A percentile compares a stretch with the other conserved stretches of the same genome.
These are phyloP conservation scores for Paradoxurus hermaphroditus DNA, from an alignment of 2,113 vertebrate genomes.

Conservation along the genomic window DNA sequence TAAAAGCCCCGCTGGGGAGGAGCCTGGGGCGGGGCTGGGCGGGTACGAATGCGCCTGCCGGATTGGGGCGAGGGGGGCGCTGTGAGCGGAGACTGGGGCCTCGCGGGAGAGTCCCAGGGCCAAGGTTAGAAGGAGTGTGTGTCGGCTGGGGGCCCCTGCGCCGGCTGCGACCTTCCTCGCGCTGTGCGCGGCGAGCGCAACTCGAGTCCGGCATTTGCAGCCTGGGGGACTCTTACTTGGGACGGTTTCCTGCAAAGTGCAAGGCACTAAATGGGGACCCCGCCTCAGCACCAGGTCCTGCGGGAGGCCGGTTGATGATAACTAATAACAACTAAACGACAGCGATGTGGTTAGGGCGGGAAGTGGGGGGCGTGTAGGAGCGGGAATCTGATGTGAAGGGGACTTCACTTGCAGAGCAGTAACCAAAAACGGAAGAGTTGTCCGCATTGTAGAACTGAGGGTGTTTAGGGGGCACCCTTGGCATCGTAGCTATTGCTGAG, in stretches of 20 bases:
- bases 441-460: background rate
- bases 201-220: background rate
- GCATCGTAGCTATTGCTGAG: background rate
- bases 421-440: background rate
- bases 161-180: background rate
- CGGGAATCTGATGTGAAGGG: background rate
- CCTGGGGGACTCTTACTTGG: background rate
- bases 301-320: background rate
- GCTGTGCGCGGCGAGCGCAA: background rate
- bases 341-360: background rate
- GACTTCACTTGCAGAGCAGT: background rate
- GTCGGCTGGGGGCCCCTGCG: background rate
- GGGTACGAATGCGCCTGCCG: rapidly evolving
- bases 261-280: background rate
- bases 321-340: background rate
- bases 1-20: background rate
- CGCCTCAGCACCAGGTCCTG: background rate
- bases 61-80: background rate
- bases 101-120: rapidly evolving
- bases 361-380: background rate
- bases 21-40: background rate
- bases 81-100: background rate
- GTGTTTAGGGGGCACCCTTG: background rate
- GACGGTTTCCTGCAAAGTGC: background rate
- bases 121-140: rapidly evolving